Evolutionary conservation across 2,113 vertebrate species (phyloP).

Genomic region (Hypanus sabinus): DNA sequence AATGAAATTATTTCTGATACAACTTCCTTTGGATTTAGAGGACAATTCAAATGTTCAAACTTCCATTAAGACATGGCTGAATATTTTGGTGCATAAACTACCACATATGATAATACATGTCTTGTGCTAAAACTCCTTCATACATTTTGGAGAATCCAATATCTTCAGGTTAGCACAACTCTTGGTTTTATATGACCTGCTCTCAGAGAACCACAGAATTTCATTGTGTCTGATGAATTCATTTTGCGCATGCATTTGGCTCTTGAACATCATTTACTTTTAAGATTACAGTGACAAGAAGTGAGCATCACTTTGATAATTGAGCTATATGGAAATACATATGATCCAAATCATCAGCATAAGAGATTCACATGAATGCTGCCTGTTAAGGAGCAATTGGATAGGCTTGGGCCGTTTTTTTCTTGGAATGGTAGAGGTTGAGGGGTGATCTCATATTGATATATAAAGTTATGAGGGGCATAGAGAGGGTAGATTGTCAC

Average conservation of each 20-base stretch:
- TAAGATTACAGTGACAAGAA: background rate
- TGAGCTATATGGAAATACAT: background rate
- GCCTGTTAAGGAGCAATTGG: no score
- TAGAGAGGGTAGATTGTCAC: no score
- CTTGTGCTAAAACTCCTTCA: background rate
- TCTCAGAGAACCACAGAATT: background rate
- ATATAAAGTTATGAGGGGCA: no score
- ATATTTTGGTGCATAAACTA: background rate
- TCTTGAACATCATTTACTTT: background rate
- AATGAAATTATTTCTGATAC: background rate
- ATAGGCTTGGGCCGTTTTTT: no score
- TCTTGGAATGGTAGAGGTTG: no score
- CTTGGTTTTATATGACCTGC: background rate
- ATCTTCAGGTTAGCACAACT: background rate
- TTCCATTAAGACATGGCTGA: background rate
- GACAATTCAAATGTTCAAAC: background rate
- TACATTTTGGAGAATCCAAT: background rate
- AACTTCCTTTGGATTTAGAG: background rate
- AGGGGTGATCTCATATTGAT: no score
- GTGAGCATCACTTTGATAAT: background rate
- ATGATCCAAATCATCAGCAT: background rate
- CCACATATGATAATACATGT: background rate
- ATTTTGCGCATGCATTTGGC: background rate
- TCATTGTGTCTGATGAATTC: background rate
- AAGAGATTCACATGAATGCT: no score